A percentile compares a stretch with the other conserved stretches of the same genome.
Evolutionary conservation across 2,797 vertebrate genomes (phyloP).

Genomic region (Anabacerthia variegaticeps): DNA sequence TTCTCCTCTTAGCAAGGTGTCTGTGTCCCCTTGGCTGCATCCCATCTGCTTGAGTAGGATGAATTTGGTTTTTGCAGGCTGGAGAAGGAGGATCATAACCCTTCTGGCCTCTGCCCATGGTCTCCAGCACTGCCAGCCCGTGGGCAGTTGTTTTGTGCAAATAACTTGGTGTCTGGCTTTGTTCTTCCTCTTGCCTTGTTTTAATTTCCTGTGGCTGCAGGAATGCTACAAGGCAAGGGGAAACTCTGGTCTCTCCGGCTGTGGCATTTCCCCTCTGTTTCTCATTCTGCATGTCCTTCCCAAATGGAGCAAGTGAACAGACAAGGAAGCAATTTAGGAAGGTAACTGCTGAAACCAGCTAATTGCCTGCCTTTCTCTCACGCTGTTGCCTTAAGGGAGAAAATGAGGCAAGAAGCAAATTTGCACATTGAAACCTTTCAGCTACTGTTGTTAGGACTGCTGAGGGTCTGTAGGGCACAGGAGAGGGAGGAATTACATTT

Average conservation of each 20-base stretch:
- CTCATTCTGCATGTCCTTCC: not conserved
- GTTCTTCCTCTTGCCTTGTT: conserved; percentile 5
- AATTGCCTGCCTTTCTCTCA: not conserved
- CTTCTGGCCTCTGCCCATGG: rapidly evolving
- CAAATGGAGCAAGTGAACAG: not conserved
- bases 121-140: not conserved
- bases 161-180: not conserved
- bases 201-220: conserved; percentile 1
- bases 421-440: not conserved
- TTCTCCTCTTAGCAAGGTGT: not conserved
- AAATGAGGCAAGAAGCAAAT: not conserved
- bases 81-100: not conserved
- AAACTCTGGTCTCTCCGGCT: not conserved
- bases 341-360: not conserved
- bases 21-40: not conserved
- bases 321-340: not conserved
- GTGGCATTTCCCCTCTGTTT: conserved; percentile 4
- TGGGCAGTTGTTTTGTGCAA: not conserved
- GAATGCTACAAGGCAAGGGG: not conserved
- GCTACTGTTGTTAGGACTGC: not conserved
- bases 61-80: not conserved
- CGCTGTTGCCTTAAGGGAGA: not conserved
- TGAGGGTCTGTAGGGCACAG: not conserved
- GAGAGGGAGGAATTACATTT: not conserved
- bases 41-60: not conserved